phyloP scores from a whole-genome alignment of 2,113 vertebrate species.

The Pyxicephalus adspersus region DNA sequence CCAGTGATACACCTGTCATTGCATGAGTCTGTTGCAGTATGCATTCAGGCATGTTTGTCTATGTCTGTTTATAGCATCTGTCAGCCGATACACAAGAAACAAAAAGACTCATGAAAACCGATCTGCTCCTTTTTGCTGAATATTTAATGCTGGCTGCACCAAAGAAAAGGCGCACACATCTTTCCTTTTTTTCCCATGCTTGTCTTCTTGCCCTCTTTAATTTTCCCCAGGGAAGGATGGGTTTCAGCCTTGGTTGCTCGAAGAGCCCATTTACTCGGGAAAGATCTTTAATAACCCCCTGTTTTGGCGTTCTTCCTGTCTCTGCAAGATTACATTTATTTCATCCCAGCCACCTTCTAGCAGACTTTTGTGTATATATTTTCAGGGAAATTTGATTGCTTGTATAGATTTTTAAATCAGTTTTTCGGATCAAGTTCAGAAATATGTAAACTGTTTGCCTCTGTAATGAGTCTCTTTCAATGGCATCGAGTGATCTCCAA shows the following conservation, averaged over 20 bases:
- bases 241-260: constrained; percentile 79
- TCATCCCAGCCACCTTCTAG: constrained; percentile 89
- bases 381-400: constrained; percentile 88
- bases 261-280: constrained; percentile 78
- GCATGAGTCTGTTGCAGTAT: constrained; percentile 62
- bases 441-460: constrained; percentile 89
- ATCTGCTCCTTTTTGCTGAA: constrained; percentile 81
- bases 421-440: constrained; percentile 86
- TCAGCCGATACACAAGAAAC: constrained; percentile 88
- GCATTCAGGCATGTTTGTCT: constrained; percentile 80
- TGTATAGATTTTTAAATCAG: constrained; percentile 90
- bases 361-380: constrained; percentile 91
- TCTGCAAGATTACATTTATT: constrained; percentile 85
- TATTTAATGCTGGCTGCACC: constrained; percentile 83
- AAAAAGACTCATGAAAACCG: constrained; percentile 86
- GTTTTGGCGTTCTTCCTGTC: constrained; percentile 85
- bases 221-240: constrained; percentile 81
- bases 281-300: constrained; percentile 74
- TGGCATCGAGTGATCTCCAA: constrained; percentile 80
- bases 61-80: constrained; percentile 91
- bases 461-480: constrained; percentile 62
- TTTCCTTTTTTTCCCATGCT: constrained; percentile 73
- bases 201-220: constrained; percentile 78
- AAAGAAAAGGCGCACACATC: constrained; percentile 79
- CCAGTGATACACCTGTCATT: constrained; percentile 53